These are phyloP conservation scores for Chondrosia reniformis DNA, from an alignment of 37 sponge, comb jelly and placozoan genomes.

Conservation along the genomic window DNA sequence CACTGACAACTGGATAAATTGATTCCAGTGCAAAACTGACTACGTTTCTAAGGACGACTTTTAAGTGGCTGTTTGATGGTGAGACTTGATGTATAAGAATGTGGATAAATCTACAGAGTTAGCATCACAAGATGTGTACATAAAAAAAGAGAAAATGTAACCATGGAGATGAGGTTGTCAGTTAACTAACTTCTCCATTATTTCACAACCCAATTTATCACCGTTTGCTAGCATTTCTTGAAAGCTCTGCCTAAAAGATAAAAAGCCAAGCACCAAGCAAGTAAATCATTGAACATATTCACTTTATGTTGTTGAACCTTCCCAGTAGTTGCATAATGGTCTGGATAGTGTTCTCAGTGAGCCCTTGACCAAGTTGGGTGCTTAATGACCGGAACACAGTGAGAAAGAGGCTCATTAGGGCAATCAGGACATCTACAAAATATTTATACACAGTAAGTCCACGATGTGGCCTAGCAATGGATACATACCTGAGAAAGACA, in stretches of 20 bases:
- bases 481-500: constrained; percentile 13
- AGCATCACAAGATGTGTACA: too few relatives aligned
- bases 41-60: too few relatives aligned
- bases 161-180: too few relatives aligned
- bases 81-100: too few relatives aligned
- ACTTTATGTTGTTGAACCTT: constrained; percentile 14
- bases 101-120: too few relatives aligned
- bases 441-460: too few relatives aligned
- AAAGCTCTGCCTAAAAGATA: constrained; percentile 42
- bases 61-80: too few relatives aligned
- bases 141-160: too few relatives aligned
- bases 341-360: constrained; percentile 57
- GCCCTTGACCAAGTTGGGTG: constrained; percentile 49
- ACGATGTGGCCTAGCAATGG: too few relatives aligned
- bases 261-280: constrained; percentile 7
- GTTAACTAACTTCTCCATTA: constrained; percentile 77
- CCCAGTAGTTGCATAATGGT: constrained; percentile 70
- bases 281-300: background rate
- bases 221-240: constrained; percentile 44
- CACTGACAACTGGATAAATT: constrained; percentile 62
- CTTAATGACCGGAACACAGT: constrained; percentile 54
- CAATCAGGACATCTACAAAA: constrained; percentile 58
- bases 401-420: constrained; percentile 66
- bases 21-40: too few relatives aligned
- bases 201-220: constrained; percentile 39